Conservation (phyloP, 2,888 invertebrate species). For the Dione vanillae region DNA sequence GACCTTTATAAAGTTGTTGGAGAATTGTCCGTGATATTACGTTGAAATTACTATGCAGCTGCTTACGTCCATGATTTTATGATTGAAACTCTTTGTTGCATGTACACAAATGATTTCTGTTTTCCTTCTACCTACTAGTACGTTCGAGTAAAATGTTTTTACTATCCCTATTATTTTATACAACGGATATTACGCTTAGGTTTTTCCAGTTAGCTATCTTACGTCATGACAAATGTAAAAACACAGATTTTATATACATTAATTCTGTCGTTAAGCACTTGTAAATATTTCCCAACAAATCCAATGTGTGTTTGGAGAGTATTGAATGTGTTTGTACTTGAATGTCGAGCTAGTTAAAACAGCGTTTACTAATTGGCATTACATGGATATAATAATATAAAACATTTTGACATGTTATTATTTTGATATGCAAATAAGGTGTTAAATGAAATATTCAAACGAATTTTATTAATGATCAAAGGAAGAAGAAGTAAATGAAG, state of each 20-base stretch:
- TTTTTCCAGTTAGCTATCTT: not conserved
- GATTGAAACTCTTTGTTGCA: conserved; percentile 41
- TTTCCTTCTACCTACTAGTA: conserved; percentile 43
- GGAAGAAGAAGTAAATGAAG: no score
- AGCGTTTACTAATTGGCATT: not conserved
- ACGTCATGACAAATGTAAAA: conserved; percentile 6
- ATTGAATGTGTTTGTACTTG: conserved; percentile 6
- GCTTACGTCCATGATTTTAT: conserved; percentile 29
- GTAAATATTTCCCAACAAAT: conserved; percentile 1
- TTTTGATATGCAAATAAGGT: conserved; percentile 10
- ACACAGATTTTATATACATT: conserved; percentile 12
- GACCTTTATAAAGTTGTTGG: conserved; percentile 13
- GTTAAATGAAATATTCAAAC: no score
- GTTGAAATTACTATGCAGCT: not conserved
- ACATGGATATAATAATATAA: not conserved
- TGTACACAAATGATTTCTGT: conserved; percentile 39
- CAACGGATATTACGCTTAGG: not conserved
- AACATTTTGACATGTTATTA: conserved; percentile 1
- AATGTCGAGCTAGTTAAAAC: conserved; percentile 7
- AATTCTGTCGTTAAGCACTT: conserved; percentile 5
- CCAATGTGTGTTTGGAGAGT: conserved; percentile 4
- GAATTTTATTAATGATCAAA: no score
- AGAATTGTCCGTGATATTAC: not conserved
- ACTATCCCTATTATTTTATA: conserved; percentile 4
- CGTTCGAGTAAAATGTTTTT: conserved; percentile 1